Conservation (phyloP, 2,888 invertebrate genomes). For the Phytoseiulus persimilis region DNA sequence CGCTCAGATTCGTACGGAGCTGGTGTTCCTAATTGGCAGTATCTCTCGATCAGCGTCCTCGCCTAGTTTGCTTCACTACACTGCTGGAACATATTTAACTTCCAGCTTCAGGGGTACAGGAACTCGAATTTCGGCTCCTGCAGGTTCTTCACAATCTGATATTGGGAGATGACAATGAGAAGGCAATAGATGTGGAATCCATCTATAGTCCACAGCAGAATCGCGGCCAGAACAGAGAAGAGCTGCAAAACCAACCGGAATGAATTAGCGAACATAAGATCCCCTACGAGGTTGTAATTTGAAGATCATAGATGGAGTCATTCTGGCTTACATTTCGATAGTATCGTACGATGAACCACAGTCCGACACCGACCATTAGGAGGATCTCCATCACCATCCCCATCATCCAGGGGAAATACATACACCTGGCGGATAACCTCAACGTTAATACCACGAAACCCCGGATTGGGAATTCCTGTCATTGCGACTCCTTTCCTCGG, state of each 20-base stretch:
- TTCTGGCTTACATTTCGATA: conserved; percentile 72
- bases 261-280: not conserved
- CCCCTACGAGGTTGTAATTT: too few relatives aligned
- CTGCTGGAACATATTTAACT: not conserved
- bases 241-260: conserved; percentile 57
- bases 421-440: conserved; percentile 61
- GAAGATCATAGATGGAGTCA: not conserved
- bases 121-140: conserved; percentile 81
- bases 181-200: conserved; percentile 72
- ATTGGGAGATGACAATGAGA: conserved; percentile 74
- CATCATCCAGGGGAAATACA: conserved; percentile 70
- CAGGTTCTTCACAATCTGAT: conserved; percentile 67
- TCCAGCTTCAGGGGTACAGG: conserved; percentile 56
- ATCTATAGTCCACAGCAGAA: conserved; percentile 71
- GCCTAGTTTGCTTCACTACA: not conserved
- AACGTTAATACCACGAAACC: not conserved
- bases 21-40: not conserved
- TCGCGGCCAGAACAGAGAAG: conserved; percentile 66
- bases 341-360: conserved; percentile 78
- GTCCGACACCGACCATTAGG: conserved; percentile 69
- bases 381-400: conserved; percentile 62
- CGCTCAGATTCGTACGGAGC: not conserved
- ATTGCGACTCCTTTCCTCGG: too few relatives aligned
- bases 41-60: not conserved
- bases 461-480: too few relatives aligned